phyloP scores from a whole-genome alignment of 2,888 invertebrate genomes.

The Cheilosia pagana region DNA sequence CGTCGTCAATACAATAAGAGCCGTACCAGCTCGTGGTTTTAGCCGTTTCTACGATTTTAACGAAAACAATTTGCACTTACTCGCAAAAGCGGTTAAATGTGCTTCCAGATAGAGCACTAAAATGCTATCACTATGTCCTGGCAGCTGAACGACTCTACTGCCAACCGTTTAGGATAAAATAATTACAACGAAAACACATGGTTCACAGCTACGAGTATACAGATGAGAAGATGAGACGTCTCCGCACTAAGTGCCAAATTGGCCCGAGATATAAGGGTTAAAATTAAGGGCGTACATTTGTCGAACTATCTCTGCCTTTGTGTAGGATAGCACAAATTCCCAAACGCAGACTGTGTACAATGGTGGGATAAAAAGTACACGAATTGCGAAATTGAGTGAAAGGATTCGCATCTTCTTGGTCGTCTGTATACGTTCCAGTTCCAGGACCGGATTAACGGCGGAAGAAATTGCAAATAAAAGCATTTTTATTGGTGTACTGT shows the following conservation, averaged over 20 bases:
- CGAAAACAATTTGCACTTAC: conserved; percentile 73
- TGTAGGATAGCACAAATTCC: conserved; percentile 48
- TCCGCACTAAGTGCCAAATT: conserved; percentile 47
- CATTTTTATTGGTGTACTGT: conserved; percentile 50
- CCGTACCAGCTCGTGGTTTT: conserved; percentile 29
- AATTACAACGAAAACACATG: conserved; percentile 43
- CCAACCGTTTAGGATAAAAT: conserved; percentile 47
- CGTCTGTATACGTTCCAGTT: not conserved
- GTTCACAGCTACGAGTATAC: conserved; percentile 7
- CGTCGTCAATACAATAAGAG: conserved; percentile 18
- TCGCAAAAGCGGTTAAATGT: conserved; percentile 50
- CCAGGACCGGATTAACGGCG: conserved; percentile 20
- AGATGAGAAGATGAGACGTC: not conserved
- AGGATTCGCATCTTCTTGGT: conserved; percentile 46
- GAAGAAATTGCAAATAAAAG: conserved; percentile 44
- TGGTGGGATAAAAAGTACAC: conserved; percentile 62
- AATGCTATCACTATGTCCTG: conserved; percentile 36
- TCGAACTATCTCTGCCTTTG: conserved; percentile 35
- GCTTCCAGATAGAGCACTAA: conserved; percentile 47
- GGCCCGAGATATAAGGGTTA: conserved; percentile 60
- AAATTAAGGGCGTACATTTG: conserved; percentile 49
- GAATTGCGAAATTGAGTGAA: conserved; percentile 66
- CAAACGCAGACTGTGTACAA: conserved; percentile 20
- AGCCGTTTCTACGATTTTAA: conserved; percentile 62
- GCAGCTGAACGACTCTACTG: conserved; percentile 33